Conservation (phyloP, 2,888 invertebrate species). For the Drosophila ustulata region DNA sequence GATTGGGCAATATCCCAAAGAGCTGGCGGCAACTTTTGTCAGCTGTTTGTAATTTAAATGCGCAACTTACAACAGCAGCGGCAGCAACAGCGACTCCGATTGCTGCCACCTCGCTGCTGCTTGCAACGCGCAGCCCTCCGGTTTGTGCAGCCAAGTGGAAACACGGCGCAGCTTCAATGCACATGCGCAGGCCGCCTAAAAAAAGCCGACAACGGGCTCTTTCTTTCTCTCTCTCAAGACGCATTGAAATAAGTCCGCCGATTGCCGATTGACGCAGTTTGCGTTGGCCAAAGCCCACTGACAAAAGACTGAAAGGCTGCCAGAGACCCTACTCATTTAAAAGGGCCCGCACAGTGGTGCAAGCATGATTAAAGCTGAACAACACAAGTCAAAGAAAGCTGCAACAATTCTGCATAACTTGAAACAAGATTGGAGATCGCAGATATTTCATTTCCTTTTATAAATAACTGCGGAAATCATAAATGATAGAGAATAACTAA, state of each 20-base stretch:
- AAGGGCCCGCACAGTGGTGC: conserved; percentile 41
- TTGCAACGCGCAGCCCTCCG: conserved; percentile 44
- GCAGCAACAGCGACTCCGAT: conserved; percentile 4
- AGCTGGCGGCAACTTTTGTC: conserved; percentile 67
- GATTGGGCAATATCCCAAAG: conserved; percentile 65
- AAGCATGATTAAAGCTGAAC: not conserved
- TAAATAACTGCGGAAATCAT: too few relatives aligned
- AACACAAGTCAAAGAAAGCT: not conserved
- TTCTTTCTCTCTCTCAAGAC: conserved; percentile 21
- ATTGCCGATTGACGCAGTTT: conserved; percentile 36
- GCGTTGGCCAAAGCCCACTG: conserved; percentile 22
- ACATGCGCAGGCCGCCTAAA: conserved; percentile 65
- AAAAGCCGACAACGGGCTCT: conserved; percentile 23
- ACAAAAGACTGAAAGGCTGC: not conserved
- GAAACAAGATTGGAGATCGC: not conserved
- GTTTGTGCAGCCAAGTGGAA: conserved; percentile 69
- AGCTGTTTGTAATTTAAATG: conserved; percentile 79
- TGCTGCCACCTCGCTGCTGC: conserved; percentile 36
- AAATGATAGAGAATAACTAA: too few relatives aligned
- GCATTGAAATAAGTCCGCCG: conserved; percentile 38
- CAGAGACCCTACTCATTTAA: conserved; percentile 1
- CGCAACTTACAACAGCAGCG: conserved; percentile 63
- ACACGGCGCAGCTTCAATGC: conserved; percentile 77
- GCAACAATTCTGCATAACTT: not conserved
- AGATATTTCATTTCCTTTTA: too few relatives aligned